Evolutionary conservation across 1,140 invertebrate species (phyloP).

Genomic region (Bilobella aurantiaca): DNA sequence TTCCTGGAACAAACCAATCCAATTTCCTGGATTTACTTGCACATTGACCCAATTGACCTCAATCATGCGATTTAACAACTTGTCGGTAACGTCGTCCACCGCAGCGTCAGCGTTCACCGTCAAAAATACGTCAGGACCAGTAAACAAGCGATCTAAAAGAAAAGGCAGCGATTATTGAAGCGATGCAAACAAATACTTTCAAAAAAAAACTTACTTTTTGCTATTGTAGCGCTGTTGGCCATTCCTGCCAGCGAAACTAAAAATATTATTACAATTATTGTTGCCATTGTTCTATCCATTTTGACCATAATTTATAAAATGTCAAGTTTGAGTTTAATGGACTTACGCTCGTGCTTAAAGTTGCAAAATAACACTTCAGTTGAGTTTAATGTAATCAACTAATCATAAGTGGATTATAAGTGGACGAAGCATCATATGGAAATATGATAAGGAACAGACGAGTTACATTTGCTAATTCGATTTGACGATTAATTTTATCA

Average conservation of each 20-base stretch:
- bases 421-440: too few relatives aligned
- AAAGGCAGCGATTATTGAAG: neutral
- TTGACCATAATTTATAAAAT: too few relatives aligned
- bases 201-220: neutral
- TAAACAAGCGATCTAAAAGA: neutral
- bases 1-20: constrained; percentile 16
- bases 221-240: too few relatives aligned
- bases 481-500: too few relatives aligned
- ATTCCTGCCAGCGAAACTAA: too few relatives aligned
- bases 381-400: too few relatives aligned
- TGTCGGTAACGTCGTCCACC: neutral
- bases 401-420: too few relatives aligned
- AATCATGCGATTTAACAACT: constrained; percentile 1
- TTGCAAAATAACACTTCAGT: neutral
- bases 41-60: constrained; percentile 20
- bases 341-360: neutral
- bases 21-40: neutral
- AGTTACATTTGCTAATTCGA: too few relatives aligned
- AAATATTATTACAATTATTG: too few relatives aligned
- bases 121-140: constrained; percentile 10
- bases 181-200: neutral
- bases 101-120: neutral
- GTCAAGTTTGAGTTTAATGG: too few relatives aligned
- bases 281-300: too few relatives aligned
- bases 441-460: too few relatives aligned